These are phyloP conservation scores for Muntiacus reevesi DNA, from an alignment of 2,113 vertebrate species.

Conservation along the genomic window DNA sequence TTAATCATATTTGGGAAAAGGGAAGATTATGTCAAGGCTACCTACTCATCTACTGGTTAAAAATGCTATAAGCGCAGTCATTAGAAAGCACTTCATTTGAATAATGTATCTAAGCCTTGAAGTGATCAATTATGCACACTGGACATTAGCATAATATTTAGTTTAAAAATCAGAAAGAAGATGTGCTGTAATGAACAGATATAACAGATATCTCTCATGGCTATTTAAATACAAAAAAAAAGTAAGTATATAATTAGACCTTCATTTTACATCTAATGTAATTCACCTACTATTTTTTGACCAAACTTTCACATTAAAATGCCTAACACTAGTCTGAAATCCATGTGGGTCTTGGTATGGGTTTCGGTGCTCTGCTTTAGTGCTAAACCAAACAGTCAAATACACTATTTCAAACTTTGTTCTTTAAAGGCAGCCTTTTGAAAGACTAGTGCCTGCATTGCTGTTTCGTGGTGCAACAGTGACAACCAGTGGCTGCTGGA, in stretches of 20 bases:
- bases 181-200: background rate
- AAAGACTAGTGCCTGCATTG: background rate
- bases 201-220: background rate
- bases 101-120: conserved; percentile 11
- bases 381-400: conserved; percentile 40
- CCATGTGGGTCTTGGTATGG: background rate
- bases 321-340: background rate
- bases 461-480: conserved; percentile 81
- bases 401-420: conserved; percentile 33
- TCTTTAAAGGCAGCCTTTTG: background rate
- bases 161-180: background rate
- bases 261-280: background rate
- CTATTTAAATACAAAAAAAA: background rate
- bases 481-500: conserved; percentile 81
- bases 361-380: background rate
- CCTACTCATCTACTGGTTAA: conserved; percentile 30
- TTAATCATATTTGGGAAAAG: conserved; percentile 62
- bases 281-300: background rate
- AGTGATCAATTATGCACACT: background rate
- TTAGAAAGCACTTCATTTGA: conserved; percentile 18
- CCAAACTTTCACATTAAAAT: background rate
- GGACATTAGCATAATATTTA: background rate
- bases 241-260: background rate
- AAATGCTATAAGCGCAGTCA: conserved; percentile 11
- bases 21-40: conserved; percentile 52